A percentile compares a stretch with the other conserved stretches of the same genome.
Evolutionary conservation across 2,797 vertebrate species (phyloP).

Genomic region (Aulostomus chinensis): DNA sequence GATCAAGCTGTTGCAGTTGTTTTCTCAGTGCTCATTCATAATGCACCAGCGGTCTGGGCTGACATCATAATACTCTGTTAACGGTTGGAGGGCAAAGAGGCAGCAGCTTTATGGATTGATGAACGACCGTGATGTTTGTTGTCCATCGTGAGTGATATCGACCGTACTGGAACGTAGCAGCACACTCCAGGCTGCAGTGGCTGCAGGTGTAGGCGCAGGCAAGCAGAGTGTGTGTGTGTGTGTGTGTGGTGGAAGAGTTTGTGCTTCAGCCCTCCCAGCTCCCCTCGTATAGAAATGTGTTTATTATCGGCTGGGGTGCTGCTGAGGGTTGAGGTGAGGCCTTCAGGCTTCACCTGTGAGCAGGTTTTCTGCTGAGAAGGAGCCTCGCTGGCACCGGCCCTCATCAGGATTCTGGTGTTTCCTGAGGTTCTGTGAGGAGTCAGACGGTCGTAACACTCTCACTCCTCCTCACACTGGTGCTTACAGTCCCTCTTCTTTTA

Average conservation of each 20-base stretch:
- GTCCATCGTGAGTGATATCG: constrained; percentile 64
- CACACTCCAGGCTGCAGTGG: constrained; percentile 10
- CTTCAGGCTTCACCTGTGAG: constrained; percentile 16
- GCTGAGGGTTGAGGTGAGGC: constrained; percentile 21
- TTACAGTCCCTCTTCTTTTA: constrained; percentile 30
- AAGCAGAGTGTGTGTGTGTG: constrained; percentile 4
- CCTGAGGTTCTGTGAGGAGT: constrained; percentile 28
- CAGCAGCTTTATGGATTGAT: constrained; percentile 64
- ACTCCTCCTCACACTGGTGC: constrained; percentile 23
- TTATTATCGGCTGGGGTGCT: constrained; percentile 42
- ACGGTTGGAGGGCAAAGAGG: constrained; percentile 55
- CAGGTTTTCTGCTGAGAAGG: background rate
- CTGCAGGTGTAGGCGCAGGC: constrained; percentile 14
- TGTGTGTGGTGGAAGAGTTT: background rate
- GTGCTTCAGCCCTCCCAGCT: constrained; percentile 13
- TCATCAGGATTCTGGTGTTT: constrained; percentile 68
- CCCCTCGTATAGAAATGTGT: constrained; percentile 20
- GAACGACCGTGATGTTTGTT: constrained; percentile 64
- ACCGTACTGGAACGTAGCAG: constrained; percentile 50
- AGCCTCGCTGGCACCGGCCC: constrained; percentile 8
- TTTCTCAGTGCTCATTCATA: constrained; percentile 51
- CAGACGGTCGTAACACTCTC: constrained; percentile 60
- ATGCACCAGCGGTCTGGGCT: constrained; percentile 32
- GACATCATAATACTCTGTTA: constrained; percentile 46
- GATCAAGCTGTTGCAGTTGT: constrained; percentile 37